These are phyloP conservation scores for Nebria ingens DNA, from an alignment of 1,140 invertebrate genomes.

Conservation along the genomic window DNA sequence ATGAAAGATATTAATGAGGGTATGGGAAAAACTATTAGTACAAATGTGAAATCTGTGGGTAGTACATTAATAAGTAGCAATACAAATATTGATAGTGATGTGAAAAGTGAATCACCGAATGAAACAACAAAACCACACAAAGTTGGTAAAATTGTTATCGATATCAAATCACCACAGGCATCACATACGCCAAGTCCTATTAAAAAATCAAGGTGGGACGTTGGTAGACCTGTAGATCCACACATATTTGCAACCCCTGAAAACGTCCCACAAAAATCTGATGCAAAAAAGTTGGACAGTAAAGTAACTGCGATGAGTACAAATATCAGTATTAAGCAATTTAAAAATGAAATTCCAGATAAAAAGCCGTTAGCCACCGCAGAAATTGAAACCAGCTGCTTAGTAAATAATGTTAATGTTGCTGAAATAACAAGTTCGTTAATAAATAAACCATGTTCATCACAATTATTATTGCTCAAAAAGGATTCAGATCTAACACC, in stretches of 20 bases:
- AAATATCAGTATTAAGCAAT: slow-evolving; percentile 7
- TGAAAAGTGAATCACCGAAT: slow-evolving; percentile 11
- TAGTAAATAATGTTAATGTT: not conserved
- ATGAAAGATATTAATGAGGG: slow-evolving; percentile 12
- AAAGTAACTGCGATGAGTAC: not conserved
- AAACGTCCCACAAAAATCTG: not conserved
- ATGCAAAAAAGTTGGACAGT: not conserved
- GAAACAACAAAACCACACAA: slow-evolving; percentile 10
- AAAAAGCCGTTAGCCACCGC: slow-evolving; percentile 13
- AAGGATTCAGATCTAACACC: not conserved
- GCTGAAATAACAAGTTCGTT: not conserved
- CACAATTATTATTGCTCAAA: not conserved
- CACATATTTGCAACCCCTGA: too few relatives aligned
- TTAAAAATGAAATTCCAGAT: not conserved
- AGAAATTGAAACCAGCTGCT: too few relatives aligned
- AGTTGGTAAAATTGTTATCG: slow-evolving; percentile 15
- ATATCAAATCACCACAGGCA: not conserved
- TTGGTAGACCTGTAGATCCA: slow-evolving; percentile 34
- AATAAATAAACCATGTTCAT: too few relatives aligned
- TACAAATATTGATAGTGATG: not conserved
- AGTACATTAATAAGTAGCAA: too few relatives aligned
- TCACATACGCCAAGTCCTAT: slow-evolving; percentile 13
- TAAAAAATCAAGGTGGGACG: slow-evolving; percentile 42
- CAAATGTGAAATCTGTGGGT: not conserved
- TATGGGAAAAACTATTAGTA: not conserved